Evolutionary conservation across 2,888 invertebrate species (phyloP), one percentile per base, ranked within the genome.

Genomic region (Entomobrya multifasciata): DNA sequence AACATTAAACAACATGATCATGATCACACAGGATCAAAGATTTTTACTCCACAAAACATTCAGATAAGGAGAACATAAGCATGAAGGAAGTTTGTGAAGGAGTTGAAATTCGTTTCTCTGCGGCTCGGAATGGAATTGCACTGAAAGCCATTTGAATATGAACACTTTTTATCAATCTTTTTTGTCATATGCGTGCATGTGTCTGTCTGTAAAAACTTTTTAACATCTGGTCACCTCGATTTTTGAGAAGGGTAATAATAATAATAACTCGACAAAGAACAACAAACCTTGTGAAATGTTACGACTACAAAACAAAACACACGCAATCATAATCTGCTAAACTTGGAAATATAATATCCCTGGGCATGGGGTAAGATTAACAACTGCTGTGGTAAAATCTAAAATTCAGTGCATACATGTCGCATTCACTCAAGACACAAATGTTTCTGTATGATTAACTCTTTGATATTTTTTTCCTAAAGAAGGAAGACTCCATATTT

Each of bases 161-260:
- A 74, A 52, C n/a, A 30, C n/a, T 36, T 41, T 36, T 22, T 36
- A 36, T 20, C 17, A 70, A 60, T 25, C 20, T 20, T 70, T 52
- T 49, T 30, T 13, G 52, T 74, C 15, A 20, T 77, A 22, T 44
- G 44, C 3, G 44, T 27, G 27, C 30, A 44, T 77, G 27, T n/a
- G 62, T 27, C 74, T 1, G 36, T 8, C 41, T 49, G 17, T 49
- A 67, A 74, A 74, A 52, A 67, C n/a, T n/a, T 79, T 44, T 67
- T 74, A 74, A 82, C 82, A 82, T 82, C 82, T 82, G 82, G 70
- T 62, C 82, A 82, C 74, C 82, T 82, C 82, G 22, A 57, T 57
- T 11, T 25, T 49, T 27, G 74, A 70, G 67, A 20, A 70, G 36
- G 36, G 52, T 8, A 74, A 27, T 65, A 79, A n/a, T 74, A 17